phyloP scores from a whole-genome alignment of 2,113 vertebrate genomes.

The Apteryx owenii region DNA sequence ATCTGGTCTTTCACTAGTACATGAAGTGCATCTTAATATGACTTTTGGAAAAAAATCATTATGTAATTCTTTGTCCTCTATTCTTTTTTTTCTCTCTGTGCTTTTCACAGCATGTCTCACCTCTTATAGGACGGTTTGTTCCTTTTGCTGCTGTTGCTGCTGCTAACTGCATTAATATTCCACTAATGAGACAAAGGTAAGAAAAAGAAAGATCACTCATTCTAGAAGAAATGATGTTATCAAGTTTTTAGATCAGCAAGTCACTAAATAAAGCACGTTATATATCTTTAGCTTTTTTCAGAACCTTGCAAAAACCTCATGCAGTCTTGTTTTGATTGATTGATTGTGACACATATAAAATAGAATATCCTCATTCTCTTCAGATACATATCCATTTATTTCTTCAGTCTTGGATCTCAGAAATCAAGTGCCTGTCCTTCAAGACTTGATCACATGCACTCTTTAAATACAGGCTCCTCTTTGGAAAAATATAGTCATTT shows the following conservation, averaged over 20 bases:
- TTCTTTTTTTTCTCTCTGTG: background rate
- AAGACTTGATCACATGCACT: background rate
- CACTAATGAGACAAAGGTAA: conserved; percentile 98
- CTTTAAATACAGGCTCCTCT: background rate
- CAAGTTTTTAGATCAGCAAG: background rate
- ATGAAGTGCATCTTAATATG: background rate
- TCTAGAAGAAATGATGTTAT: background rate
- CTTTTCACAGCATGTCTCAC: conserved; percentile 86
- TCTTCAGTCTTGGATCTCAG: background rate
- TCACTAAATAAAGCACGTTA: background rate
- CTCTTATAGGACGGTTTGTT: conserved; percentile 95
- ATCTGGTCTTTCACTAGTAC: background rate
- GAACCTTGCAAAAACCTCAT: background rate
- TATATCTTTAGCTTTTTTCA: background rate
- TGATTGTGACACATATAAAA: background rate
- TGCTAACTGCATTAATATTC: conserved; percentile 99
- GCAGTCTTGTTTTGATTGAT: background rate
- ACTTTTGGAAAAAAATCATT: background rate
- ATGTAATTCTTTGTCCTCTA: background rate
- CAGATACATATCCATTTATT: background rate
- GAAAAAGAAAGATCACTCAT: background rate
- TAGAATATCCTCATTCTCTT: background rate
- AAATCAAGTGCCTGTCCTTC: background rate
- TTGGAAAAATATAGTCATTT: background rate
- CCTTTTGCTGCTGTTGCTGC: conserved; percentile 98